Percentiles rank a stretch among this genome's conserved stretches.
Evolutionary conservation across 2,113 vertebrate genomes (phyloP).

Genomic region (Ailuropoda melanoleuca): DNA sequence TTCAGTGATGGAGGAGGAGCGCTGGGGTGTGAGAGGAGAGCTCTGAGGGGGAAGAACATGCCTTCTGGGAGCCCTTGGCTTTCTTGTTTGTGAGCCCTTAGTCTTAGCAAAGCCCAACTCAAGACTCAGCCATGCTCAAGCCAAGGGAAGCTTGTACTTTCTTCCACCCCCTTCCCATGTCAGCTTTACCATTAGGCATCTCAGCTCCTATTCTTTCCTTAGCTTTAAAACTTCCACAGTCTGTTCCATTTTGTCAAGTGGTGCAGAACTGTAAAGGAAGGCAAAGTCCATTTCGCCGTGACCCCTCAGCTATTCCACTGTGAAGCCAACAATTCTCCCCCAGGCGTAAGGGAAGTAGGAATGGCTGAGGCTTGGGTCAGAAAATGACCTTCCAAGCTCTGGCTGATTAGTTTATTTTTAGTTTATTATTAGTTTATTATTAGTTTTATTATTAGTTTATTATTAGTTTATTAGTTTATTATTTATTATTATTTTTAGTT

Average conservation of each 20-base stretch:
- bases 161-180: not conserved
- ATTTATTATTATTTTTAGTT: too few relatives aligned
- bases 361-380: not conserved
- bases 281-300: not conserved
- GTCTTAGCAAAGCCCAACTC: not conserved
- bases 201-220: not conserved
- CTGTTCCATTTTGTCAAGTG: conserved; percentile 15
- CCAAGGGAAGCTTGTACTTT: not conserved
- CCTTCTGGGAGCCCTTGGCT: not conserved
- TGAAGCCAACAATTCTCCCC: not conserved
- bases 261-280: not conserved
- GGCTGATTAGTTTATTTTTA: not conserved
- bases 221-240: not conserved
- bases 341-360: not conserved
- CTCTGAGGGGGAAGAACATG: not conserved
- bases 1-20: rapidly evolving
- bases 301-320: not conserved
- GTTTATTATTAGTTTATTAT: not conserved
- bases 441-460: too few relatives aligned
- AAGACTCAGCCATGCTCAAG: not conserved
- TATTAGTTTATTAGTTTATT: too few relatives aligned
- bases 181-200: not conserved
- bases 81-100: not conserved
- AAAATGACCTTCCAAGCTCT: not conserved
- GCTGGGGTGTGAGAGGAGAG: not conserved